Evolutionary conservation across 1,140 invertebrate species (phyloP).

Genomic region (Triops longicaudatus): DNA sequence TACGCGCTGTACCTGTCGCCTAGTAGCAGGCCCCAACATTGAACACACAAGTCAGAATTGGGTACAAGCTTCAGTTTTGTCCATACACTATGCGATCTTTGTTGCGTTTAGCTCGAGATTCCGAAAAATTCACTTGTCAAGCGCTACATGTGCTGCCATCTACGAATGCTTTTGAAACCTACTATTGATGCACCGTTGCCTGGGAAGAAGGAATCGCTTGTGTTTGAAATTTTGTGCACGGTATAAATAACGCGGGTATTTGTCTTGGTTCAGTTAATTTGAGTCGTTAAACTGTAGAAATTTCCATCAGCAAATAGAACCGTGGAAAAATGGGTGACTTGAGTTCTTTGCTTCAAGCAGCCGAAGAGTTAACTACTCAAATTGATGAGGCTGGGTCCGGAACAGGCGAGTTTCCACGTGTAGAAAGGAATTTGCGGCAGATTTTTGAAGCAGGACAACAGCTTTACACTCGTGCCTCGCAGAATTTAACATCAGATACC

Average conservation of each 20-base stretch:
- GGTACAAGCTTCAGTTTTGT: no score
- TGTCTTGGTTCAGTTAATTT: background rate
- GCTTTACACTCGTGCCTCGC: conserved; percentile 39
- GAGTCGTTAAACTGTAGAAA: background rate
- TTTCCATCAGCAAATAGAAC: background rate
- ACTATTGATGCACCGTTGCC: no score
- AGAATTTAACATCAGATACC: conserved; percentile 18
- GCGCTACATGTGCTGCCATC: no score
- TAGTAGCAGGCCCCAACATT: no score
- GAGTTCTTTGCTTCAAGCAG: conserved; percentile 75
- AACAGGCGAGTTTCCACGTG: conserved; percentile 59
- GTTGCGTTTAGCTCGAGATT: no score
- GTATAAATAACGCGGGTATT: background rate
- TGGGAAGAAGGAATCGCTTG: background rate
- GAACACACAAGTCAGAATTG: no score
- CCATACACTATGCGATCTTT: no score
- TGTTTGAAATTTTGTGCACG: background rate
- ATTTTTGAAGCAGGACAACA: conserved; percentile 85
- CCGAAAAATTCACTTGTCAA: no score
- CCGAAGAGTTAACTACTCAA: conserved; percentile 79
- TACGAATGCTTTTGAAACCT: no score
- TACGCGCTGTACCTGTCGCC: no score
- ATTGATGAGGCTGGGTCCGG: conserved; percentile 61
- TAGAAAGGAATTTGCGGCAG: conserved; percentile 82
- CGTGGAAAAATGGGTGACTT: conserved; percentile 50